These are phyloP conservation scores for Pseudococcus viburni DNA, from an alignment of 2,888 invertebrate species.

Conservation along the genomic window DNA sequence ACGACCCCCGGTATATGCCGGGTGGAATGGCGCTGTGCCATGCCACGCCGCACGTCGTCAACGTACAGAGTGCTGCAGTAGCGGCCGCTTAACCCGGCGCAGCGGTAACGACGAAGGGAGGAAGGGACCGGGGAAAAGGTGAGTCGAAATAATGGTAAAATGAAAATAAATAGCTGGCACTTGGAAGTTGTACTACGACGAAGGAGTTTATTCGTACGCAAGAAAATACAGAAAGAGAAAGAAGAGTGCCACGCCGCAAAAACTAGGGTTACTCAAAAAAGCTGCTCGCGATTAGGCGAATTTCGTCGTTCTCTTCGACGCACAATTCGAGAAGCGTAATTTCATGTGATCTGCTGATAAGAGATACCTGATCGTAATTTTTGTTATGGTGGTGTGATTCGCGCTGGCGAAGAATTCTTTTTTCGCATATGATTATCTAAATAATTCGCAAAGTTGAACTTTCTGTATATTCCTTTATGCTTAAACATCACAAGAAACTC, in stretches of 20 bases:
- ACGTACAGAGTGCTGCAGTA: neutral
- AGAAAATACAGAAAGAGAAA: neutral
- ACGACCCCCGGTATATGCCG: slow-evolving; percentile 44
- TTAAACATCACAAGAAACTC: too few relatives aligned
- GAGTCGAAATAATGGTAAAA: slow-evolving; percentile 61
- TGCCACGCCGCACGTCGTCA: neutral
- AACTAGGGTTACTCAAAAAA: slow-evolving; percentile 4
- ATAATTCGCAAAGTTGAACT: too few relatives aligned
- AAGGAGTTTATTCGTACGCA: neutral
- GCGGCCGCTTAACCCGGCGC: neutral
- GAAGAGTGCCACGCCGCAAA: neutral
- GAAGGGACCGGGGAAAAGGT: neutral
- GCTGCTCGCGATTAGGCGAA: too few relatives aligned
- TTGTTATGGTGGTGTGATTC: too few relatives aligned
- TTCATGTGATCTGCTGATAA: too few relatives aligned
- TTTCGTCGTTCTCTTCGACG: too few relatives aligned
- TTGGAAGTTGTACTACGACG: slow-evolving; percentile 39
- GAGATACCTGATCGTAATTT: too few relatives aligned
- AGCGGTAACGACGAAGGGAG: neutral
- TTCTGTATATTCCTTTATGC: too few relatives aligned
- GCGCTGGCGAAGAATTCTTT: too few relatives aligned
- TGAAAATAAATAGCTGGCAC: slow-evolving; percentile 66
- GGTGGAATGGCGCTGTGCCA: slow-evolving; percentile 10
- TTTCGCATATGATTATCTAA: too few relatives aligned
- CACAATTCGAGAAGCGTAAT: neutral